Evolutionary conservation across 2,113 vertebrate species (phyloP).

Genomic region (Misgurnus anguillicaudatus): DNA sequence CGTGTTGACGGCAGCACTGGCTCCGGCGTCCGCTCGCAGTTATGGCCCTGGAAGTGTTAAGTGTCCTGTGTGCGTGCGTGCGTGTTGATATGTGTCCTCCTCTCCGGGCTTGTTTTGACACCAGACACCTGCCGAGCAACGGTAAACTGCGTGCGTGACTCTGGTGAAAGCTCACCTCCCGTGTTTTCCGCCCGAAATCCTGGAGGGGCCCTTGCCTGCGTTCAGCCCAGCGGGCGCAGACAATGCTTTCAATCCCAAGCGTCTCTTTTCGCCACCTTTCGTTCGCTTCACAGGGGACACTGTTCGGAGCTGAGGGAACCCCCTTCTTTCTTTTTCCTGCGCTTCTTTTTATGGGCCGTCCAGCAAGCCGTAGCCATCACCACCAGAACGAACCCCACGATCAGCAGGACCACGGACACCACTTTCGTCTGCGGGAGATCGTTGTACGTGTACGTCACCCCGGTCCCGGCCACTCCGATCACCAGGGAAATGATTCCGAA

Average conservation of each 20-base stretch:
- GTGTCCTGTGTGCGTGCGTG: constrained; percentile 56
- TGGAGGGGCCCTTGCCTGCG: constrained; percentile 25
- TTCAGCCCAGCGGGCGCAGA: not conserved
- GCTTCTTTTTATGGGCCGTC: constrained; percentile 79
- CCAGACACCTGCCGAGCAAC: constrained; percentile 67
- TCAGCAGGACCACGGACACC: constrained; percentile 81
- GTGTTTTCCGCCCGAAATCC: constrained; percentile 52
- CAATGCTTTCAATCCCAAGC: not conserved
- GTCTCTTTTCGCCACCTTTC: not conserved
- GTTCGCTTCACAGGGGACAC: constrained; percentile 78
- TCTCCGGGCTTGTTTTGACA: constrained; percentile 75
- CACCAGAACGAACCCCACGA: constrained; percentile 79
- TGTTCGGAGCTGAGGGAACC: constrained; percentile 76
- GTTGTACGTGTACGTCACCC: constrained; percentile 88
- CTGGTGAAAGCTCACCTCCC: constrained; percentile 31
- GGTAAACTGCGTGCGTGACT: constrained; percentile 54
- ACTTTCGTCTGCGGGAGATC: constrained; percentile 87
- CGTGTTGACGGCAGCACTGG: constrained; percentile 67
- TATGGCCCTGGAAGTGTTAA: constrained; percentile 50
- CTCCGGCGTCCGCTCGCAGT: constrained; percentile 65
- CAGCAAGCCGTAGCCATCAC: constrained; percentile 83
- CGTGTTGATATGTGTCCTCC: constrained; percentile 40
- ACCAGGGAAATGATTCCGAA: constrained; percentile 89
- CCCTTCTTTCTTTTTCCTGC: constrained; percentile 76
- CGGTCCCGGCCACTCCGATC: constrained; percentile 82